Percentiles rank a stretch among this genome's conserved stretches.
These are phyloP conservation scores for Desoria tigrina DNA, from an alignment of 2,888 invertebrate genomes.

Conservation along the genomic window DNA sequence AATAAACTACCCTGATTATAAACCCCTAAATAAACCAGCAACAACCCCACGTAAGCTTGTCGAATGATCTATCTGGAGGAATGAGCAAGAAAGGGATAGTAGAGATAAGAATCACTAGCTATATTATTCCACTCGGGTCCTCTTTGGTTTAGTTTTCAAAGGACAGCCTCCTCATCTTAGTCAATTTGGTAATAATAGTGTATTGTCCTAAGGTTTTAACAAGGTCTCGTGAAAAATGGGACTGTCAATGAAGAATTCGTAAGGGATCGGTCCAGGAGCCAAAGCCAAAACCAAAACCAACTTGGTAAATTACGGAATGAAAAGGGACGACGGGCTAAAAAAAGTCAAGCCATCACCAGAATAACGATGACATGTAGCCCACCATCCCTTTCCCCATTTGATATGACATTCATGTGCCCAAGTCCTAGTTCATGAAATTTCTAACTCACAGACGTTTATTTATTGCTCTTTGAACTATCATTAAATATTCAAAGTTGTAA, in stretches of 20 bases:
- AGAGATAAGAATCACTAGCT: neutral
- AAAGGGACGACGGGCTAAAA: neutral
- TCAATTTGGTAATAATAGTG: neutral
- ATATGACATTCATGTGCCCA: conserved; percentile 22
- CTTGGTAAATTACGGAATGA: neutral
- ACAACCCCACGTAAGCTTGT: too few species aligned
- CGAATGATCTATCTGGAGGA: too few species aligned
- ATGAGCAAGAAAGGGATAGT: too few species aligned
- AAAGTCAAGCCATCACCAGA: conserved; percentile 20
- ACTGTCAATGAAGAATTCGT: conserved; percentile 52
- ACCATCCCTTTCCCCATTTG: conserved; percentile 33
- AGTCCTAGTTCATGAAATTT: too few species aligned
- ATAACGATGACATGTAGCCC: conserved; percentile 43
- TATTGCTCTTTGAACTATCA: too few species aligned
- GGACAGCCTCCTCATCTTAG: neutral
- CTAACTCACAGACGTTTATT: too few species aligned
- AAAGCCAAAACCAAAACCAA: neutral
- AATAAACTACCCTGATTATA: too few species aligned
- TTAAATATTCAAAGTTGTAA: too few species aligned
- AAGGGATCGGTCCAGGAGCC: conserved; percentile 14
- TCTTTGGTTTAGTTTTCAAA: neutral
- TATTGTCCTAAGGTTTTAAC: conserved; percentile 1
- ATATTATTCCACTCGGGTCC: neutral
- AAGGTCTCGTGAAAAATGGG: conserved; percentile 48
- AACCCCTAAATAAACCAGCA: too few species aligned